Conservation (phyloP, 2,888 invertebrate genomes). For the Embidobia sp. region DNA sequence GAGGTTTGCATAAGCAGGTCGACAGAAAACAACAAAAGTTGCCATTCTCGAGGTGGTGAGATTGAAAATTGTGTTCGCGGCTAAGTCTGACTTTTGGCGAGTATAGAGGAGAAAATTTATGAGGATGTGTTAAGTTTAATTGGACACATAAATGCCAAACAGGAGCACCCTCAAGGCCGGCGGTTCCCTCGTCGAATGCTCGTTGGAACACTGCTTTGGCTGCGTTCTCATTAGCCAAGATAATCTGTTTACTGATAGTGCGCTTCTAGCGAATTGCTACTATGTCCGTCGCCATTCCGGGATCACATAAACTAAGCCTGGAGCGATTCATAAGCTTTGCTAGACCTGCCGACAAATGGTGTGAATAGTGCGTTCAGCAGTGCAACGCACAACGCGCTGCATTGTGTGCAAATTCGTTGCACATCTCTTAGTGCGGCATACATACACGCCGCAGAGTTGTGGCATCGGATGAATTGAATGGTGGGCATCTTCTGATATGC, state of each 20-base stretch:
- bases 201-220: slow-evolving; percentile 52
- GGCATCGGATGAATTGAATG: slow-evolving; percentile 73
- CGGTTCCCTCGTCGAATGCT: slow-evolving; percentile 42
- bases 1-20: too few relatives aligned
- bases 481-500: slow-evolving; percentile 73
- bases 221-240: slow-evolving; percentile 74
- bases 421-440: slow-evolving; percentile 59
- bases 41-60: too few relatives aligned
- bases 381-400: slow-evolving; percentile 50
- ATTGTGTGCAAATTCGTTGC: slow-evolving; percentile 63
- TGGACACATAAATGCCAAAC: slow-evolving; percentile 51
- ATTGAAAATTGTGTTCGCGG: not conserved
- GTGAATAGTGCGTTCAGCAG: slow-evolving; percentile 61
- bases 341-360: slow-evolving; percentile 64
- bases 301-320: slow-evolving; percentile 66
- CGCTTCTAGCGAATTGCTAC: slow-evolving; percentile 60
- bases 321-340: slow-evolving; percentile 67
- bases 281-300: slow-evolving; percentile 60
- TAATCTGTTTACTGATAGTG: slow-evolving; percentile 73
- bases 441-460: slow-evolving; percentile 52
- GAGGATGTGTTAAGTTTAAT: slow-evolving; percentile 49
- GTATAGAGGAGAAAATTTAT: slow-evolving; percentile 12
- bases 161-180: slow-evolving; percentile 60
- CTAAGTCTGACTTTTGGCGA: not conserved
- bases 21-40: too few relatives aligned